Conservation (phyloP, 1,140 invertebrate genomes). For the Hermetia illucens region DNA sequence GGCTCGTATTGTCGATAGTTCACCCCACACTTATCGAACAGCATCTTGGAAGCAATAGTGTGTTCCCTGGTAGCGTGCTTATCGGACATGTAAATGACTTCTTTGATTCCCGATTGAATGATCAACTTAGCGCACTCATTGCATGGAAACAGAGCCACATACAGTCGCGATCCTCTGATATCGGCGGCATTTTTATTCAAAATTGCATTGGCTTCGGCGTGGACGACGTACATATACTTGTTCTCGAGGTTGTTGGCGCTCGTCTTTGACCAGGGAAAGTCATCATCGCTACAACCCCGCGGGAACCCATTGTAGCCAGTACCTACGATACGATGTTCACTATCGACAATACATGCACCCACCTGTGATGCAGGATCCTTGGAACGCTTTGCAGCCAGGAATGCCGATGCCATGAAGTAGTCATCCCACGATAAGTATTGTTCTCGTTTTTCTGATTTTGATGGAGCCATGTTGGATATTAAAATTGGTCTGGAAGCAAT, state of each 20-base stretch:
- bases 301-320: slow-evolving; percentile 97
- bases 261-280: slow-evolving; percentile 72
- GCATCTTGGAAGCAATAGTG: slow-evolving; percentile 58
- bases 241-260: slow-evolving; percentile 41
- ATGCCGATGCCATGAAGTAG: slow-evolving; percentile 81
- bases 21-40: slow-evolving; percentile 65
- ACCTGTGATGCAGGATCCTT: slow-evolving; percentile 91
- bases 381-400: slow-evolving; percentile 73
- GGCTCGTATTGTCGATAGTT: slow-evolving; percentile 31
- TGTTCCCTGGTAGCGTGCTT: slow-evolving; percentile 54
- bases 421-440: slow-evolving; percentile 52
- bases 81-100: slow-evolving; percentile 68
- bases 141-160: slow-evolving; percentile 82
- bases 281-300: slow-evolving; percentile 70
- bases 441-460: slow-evolving; percentile 11
- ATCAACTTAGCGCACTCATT: slow-evolving; percentile 95
- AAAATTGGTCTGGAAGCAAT: too few species aligned
- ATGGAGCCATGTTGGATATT: too few species aligned
- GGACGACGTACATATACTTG: slow-evolving; percentile 87
- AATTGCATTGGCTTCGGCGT: slow-evolving; percentile 95
- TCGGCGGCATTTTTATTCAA: slow-evolving; percentile 74
- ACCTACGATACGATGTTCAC: slow-evolving; percentile 79
- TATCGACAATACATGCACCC: slow-evolving; percentile 82
- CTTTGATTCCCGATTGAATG: slow-evolving; percentile 84
- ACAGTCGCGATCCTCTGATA: slow-evolving; percentile 68